Percentiles rank a stretch among this genome's conserved stretches.
These are phyloP conservation scores for Villa cingulata DNA, from an alignment of 2,888 invertebrate genomes.

Conservation along the genomic window DNA sequence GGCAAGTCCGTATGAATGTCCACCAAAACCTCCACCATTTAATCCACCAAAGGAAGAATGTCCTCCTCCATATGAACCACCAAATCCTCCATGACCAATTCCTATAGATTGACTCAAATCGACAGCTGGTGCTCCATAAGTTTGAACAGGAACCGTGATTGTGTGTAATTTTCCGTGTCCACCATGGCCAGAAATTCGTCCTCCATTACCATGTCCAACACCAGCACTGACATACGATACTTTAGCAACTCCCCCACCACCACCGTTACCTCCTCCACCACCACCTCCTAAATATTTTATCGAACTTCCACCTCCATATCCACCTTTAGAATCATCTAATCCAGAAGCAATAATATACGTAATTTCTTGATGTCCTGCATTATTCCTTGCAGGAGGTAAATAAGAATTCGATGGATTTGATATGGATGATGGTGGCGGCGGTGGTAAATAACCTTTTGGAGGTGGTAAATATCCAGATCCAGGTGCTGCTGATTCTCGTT, in stretches of 20 bases:
- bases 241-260: not conserved
- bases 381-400: not conserved
- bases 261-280: not conserved
- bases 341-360: constrained; percentile 5
- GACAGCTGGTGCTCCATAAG: not conserved
- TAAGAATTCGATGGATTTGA: constrained; percentile 4
- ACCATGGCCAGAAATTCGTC: not conserved
- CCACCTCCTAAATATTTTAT: not conserved
- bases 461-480: constrained; percentile 6
- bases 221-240: not conserved
- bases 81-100: not conserved
- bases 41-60: not conserved
- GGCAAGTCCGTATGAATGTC: not conserved
- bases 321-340: not conserved
- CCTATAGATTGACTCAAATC: not conserved
- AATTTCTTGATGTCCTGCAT: not conserved
- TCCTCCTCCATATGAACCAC: not conserved
- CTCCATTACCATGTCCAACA: not conserved
- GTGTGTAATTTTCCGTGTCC: constrained; percentile 1
- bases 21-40: not conserved
- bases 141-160: not conserved
- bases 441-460: constrained; percentile 1
- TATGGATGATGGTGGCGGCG: not conserved
- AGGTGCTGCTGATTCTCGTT: constrained; percentile 9
- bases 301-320: not conserved